phyloP scores from a whole-genome alignment of 2,113 vertebrate species.

The Entomyzon cyanotis region DNA sequence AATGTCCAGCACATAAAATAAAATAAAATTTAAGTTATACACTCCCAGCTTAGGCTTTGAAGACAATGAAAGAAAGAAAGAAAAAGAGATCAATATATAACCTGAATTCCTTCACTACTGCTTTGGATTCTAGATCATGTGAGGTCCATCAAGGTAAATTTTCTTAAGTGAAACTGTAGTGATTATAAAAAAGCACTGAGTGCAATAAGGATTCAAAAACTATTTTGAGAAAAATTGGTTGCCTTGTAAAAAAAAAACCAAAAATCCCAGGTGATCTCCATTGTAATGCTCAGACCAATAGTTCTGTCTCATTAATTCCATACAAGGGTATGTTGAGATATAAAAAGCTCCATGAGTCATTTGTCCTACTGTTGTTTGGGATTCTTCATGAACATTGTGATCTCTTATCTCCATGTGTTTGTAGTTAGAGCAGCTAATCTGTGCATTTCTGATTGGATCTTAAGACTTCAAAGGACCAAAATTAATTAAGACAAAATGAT shows the following conservation, averaged over 20 bases:
- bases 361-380: not conserved
- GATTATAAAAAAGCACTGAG: not conserved
- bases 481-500: not conserved
- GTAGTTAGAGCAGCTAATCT: not conserved
- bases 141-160: not conserved
- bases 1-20: not conserved
- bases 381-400: not conserved
- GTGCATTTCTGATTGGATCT: not conserved
- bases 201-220: not conserved
- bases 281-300: not conserved
- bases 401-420: not conserved
- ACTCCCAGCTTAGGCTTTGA: accelerated
- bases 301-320: not conserved
- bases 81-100: not conserved
- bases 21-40: not conserved
- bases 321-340: not conserved
- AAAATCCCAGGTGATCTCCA: not conserved
- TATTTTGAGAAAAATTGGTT: not conserved
- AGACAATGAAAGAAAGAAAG: not conserved
- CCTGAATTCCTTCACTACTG: not conserved
- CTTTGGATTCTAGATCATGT: not conserved
- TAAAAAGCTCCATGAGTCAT: not conserved
- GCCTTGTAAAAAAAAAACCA: not conserved
- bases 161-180: not conserved
- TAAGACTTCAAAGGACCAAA: not conserved